Evolutionary conservation across 1,140 invertebrate species (phyloP).

Genomic region (Hylyphantes graminicola): DNA sequence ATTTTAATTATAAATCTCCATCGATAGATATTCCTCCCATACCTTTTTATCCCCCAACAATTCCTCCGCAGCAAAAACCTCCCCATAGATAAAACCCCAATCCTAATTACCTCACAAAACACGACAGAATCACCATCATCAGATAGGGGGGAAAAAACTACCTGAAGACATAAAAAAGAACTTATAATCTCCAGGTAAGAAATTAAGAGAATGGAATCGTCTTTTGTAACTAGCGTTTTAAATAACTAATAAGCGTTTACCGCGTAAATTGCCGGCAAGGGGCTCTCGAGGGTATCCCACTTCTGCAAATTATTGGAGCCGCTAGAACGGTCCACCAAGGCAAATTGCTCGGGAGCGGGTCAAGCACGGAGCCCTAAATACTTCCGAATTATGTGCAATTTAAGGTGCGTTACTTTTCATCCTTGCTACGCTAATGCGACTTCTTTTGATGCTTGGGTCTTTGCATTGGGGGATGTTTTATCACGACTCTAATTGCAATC

Average conservation of each 20-base stretch:
- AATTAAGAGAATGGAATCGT: slow-evolving; percentile 16
- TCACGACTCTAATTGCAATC: no score
- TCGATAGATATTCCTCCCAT: no score
- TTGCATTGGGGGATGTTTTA: no score
- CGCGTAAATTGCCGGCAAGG: slow-evolving; percentile 7
- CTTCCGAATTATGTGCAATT: slow-evolving; percentile 20
- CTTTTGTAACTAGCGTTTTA: slow-evolving; percentile 13
- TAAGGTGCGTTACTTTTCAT: slow-evolving; percentile 4
- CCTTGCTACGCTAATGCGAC: slow-evolving; percentile 7
- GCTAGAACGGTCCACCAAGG: neutral
- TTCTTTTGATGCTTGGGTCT: slow-evolving; percentile 10
- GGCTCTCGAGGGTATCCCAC: slow-evolving; percentile 8
- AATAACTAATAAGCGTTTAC: slow-evolving; percentile 39
- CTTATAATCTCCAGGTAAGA: slow-evolving; percentile 5
- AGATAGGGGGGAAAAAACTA: no score
- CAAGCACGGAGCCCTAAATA: slow-evolving; percentile 9
- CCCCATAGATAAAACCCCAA: neutral
- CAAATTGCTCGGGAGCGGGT: slow-evolving; percentile 24
- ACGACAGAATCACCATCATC: no score
- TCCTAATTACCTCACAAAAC: neutral
- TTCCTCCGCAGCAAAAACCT: no score
- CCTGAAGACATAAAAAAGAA: neutral
- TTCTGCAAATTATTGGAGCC: slow-evolving; percentile 13
- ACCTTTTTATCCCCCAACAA: no score
- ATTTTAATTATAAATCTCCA: no score